These are phyloP conservation scores for Cathartes aura DNA, from an alignment of 2,113 vertebrate species.

Conservation along the genomic window DNA sequence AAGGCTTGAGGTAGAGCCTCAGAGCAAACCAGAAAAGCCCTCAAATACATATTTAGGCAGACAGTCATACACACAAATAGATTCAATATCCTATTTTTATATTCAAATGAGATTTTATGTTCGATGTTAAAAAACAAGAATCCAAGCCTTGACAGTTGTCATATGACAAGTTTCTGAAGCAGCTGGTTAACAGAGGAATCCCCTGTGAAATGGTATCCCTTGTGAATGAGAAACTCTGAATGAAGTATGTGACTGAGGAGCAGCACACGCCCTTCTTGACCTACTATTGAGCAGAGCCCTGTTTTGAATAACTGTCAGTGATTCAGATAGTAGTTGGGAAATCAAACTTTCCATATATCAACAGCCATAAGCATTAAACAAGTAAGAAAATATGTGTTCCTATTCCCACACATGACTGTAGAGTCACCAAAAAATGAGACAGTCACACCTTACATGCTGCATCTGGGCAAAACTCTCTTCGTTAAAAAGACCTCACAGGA, in stretches of 20 bases:
- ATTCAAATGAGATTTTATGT: background rate
- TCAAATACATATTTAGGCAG: background rate
- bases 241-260: background rate
- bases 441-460: background rate
- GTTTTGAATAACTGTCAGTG: background rate
- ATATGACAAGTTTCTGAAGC: background rate
- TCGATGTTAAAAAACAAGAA: background rate
- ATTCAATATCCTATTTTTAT: background rate
- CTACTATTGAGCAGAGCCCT: background rate
- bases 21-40: background rate
- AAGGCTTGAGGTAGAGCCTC: background rate
- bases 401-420: background rate
- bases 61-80: background rate
- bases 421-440: background rate
- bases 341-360: background rate
- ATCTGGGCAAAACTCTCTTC: background rate
- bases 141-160: background rate
- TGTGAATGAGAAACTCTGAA: background rate
- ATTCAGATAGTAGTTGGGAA: background rate
- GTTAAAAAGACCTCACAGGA: background rate
- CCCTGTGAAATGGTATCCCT: background rate
- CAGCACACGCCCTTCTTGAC: background rate
- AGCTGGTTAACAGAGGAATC: background rate
- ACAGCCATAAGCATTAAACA: background rate
- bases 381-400: background rate